Evolutionary conservation across 2,888 invertebrate genomes (phyloP).

Genomic region (Lamellibrachia columna): DNA sequence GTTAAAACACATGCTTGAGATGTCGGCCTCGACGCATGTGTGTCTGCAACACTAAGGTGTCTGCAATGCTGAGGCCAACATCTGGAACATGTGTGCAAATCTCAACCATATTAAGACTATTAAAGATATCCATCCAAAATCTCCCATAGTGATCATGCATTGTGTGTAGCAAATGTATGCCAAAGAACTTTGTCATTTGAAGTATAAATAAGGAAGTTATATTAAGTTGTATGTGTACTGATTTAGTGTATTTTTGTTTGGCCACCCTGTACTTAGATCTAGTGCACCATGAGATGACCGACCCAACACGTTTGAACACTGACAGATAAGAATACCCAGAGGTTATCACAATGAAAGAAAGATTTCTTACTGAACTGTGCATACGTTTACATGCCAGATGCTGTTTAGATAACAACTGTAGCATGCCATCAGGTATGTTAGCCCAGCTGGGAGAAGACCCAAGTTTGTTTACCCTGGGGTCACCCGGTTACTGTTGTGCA

Average conservation of each 20-base stretch:
- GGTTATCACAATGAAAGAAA: background rate
- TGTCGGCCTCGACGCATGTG: too few relatives aligned
- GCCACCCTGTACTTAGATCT: background rate
- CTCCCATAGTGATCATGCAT: too few relatives aligned
- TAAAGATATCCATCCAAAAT: too few relatives aligned
- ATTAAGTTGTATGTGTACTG: too few relatives aligned
- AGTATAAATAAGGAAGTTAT: too few relatives aligned
- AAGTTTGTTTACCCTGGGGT: background rate
- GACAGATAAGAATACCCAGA: background rate
- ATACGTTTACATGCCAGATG: background rate
- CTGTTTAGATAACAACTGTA: background rate
- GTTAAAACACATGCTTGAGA: too few relatives aligned
- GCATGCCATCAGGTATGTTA: background rate
- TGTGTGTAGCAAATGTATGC: too few relatives aligned
- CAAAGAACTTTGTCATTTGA: background rate
- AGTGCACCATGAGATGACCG: background rate
- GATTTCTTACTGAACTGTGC: background rate
- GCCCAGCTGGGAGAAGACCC: conserved; percentile 4
- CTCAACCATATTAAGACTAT: too few relatives aligned
- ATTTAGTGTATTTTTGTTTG: too few relatives aligned
- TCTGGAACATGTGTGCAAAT: too few relatives aligned
- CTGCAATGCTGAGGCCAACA: too few relatives aligned
- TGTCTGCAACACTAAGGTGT: too few relatives aligned
- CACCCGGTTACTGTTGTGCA: background rate
- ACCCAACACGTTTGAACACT: background rate